Evolutionary conservation across 2,797 vertebrate species (phyloP).

Genomic region (Amblyopsis hoosieri): DNA sequence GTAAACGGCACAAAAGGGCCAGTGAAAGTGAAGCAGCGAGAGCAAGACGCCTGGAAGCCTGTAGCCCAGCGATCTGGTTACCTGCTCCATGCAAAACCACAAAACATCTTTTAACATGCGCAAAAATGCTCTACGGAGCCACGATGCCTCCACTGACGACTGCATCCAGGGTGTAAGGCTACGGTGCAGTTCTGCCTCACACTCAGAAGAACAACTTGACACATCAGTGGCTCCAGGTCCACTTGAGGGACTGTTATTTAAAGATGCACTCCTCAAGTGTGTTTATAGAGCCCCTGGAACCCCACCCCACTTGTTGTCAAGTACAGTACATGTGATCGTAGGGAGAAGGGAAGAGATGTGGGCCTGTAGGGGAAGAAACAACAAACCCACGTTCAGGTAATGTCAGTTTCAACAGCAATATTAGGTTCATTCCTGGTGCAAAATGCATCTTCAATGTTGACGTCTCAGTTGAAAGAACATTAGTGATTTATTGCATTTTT

Average conservation of each 20-base stretch:
- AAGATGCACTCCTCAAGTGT: too few species aligned
- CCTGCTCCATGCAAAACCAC: conserved; percentile 61
- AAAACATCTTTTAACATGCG: conserved; percentile 1
- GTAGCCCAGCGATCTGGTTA: conserved; percentile 58
- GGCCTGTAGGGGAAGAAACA: too few species aligned
- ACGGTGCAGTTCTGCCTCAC: conserved; percentile 15
- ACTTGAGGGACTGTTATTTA: too few species aligned
- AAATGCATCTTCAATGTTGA: conserved; percentile 7
- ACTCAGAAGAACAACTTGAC: conserved; percentile 6
- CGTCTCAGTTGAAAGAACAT: not conserved
- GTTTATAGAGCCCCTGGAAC: too few species aligned
- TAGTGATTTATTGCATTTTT: not conserved
- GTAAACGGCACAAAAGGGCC: conserved; percentile 68
- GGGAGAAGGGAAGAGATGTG: not conserved
- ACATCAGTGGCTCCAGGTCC: too few species aligned
- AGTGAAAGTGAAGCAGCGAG: conserved; percentile 68
- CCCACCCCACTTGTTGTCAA: too few species aligned
- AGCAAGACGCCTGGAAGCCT: conserved; percentile 26
- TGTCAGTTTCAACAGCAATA: too few species aligned
- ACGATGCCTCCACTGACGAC: conserved; percentile 36
- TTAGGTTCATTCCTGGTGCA: too few species aligned
- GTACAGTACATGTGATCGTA: too few species aligned
- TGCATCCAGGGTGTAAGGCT: conserved; percentile 21
- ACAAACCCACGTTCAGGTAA: too few species aligned
- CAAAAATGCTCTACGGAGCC: conserved; percentile 11